Evolutionary conservation across 1,140 invertebrate species (phyloP), one percentile per base, ranked within the genome.

Genomic region (Berghia stephanieae): DNA sequence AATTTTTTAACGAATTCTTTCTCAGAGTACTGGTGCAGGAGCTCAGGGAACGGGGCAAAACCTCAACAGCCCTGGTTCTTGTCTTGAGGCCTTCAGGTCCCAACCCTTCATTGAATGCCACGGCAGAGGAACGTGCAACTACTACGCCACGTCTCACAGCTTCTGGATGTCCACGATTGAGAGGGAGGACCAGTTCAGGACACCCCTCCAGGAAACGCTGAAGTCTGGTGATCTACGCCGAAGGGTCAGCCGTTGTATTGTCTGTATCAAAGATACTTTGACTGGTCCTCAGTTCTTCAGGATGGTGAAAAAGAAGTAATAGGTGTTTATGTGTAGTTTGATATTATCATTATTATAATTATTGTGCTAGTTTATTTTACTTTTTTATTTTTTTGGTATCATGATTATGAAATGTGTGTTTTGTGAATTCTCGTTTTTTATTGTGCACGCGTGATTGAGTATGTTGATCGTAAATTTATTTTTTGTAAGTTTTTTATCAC

Each of bases 91-190:
- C 88, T 99, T 98, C 93, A 93, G 97, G 67, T 93, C 96, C 36
- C 94, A 95, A 46, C 96, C 97, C 71, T 98, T 97, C 91, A 96
- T 98, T 81, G 97, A 98, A 90, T 98, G 96, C 88, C 86, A 88
- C 46, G 87, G 88, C 24, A 78, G 79, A 27, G 89, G 89, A 55
- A 84, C 84, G 0, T 90, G 89, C 79, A 88, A 90, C 79, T 87
- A 89, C 77, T 90, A 88, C 60, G 85, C 88, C 27, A 86, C 86
- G 6, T 96, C 97, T 96, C 86, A 27, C 75, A 98, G 96, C 88
- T 99, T 99, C 92, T 99, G 98, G 98, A 91, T 99, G 86, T 95
- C 96, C 13, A 98, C 96, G 2, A 95, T 99, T 81, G 96, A 98
- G 81, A 67, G 73, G 10, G 92, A 94, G 44, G 88, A 92, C 75